Evolutionary conservation across 2,797 vertebrate genomes (phyloP).

Genomic region (Petrocephalus schoutedeni): DNA sequence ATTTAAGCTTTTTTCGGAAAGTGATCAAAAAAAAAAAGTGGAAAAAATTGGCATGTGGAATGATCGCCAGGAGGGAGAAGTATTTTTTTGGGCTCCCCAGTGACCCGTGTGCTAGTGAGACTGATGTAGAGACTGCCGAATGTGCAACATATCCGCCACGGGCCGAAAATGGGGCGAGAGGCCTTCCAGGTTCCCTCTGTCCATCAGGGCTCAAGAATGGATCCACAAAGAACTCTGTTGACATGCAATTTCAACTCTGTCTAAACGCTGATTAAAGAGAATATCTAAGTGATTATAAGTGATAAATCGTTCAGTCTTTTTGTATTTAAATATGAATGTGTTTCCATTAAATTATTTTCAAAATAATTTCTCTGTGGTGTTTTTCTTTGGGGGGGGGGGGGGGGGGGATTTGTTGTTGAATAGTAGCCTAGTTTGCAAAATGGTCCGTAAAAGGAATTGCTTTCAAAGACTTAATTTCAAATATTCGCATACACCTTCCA

Average conservation of each 20-base stretch:
- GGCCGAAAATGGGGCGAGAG: conserved; percentile 11
- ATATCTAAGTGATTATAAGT: conserved; percentile 67
- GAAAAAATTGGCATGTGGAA: conserved; percentile 56
- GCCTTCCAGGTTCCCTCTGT: conserved; percentile 53
- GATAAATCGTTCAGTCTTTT: conserved; percentile 60
- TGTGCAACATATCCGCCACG: conserved; percentile 35
- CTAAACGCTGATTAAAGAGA: conserved; percentile 71
- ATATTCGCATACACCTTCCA: neutral
- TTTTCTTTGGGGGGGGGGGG: conserved; percentile 15
- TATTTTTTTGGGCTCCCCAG: conserved; percentile 65
- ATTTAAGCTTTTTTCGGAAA: conserved; percentile 66
- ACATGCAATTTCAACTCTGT: conserved; percentile 79
- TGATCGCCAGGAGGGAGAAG: conserved; percentile 69
- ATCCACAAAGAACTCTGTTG: conserved; percentile 52
- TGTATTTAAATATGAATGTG: conserved; percentile 63
- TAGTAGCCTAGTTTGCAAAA: neutral
- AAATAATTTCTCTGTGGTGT: conserved; percentile 44
- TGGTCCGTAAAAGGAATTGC: neutral
- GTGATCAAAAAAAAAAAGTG: conserved; percentile 29
- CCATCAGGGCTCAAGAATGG: conserved; percentile 74
- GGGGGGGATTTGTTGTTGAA: neutral
- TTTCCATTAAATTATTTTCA: conserved; percentile 81
- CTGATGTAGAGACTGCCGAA: conserved; percentile 75
- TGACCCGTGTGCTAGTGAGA: conserved; percentile 69
- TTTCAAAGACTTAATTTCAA: neutral